Evolutionary conservation across 2,113 vertebrate genomes (phyloP).

Genomic region (Rhagologus leucostigma): DNA sequence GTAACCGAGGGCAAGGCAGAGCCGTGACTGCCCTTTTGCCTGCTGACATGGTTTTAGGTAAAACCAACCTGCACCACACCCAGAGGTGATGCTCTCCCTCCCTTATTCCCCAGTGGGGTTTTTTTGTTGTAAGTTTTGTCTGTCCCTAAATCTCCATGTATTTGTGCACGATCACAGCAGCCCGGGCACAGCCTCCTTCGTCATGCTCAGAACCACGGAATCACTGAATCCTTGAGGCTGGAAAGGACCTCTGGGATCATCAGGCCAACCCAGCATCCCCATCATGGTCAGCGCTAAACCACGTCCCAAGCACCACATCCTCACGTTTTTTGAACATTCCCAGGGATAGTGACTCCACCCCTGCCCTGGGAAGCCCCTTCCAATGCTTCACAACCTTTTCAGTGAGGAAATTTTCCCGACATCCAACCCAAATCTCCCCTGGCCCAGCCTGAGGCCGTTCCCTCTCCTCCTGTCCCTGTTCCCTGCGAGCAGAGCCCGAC

Average conservation of each 20-base stretch:
- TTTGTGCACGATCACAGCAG: background rate
- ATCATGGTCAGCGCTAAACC: background rate
- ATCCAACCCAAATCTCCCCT: background rate
- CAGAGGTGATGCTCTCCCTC: background rate
- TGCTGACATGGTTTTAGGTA: background rate
- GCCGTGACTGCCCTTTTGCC: background rate
- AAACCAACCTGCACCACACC: background rate
- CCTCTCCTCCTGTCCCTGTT: background rate
- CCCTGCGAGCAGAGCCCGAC: background rate
- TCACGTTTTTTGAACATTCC: background rate
- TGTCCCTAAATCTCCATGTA: background rate
- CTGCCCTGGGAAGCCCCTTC: fast-evolving
- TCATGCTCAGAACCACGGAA: background rate
- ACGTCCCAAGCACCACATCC: background rate
- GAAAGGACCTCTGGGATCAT: background rate
- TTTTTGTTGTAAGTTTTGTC: background rate
- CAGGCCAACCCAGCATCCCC: background rate
- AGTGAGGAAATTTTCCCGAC: background rate
- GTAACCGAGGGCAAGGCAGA: background rate
- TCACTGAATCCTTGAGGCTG: background rate
- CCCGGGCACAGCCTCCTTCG: background rate
- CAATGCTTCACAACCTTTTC: background rate
- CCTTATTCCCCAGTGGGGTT: background rate
- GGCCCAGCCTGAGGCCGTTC: fast-evolving
- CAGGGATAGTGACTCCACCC: background rate